A percentile compares a stretch with the other conserved stretches of the same genome.
Conservation (phyloP, 23 tunicate species). For the Oikopleura dioica region DNA sequence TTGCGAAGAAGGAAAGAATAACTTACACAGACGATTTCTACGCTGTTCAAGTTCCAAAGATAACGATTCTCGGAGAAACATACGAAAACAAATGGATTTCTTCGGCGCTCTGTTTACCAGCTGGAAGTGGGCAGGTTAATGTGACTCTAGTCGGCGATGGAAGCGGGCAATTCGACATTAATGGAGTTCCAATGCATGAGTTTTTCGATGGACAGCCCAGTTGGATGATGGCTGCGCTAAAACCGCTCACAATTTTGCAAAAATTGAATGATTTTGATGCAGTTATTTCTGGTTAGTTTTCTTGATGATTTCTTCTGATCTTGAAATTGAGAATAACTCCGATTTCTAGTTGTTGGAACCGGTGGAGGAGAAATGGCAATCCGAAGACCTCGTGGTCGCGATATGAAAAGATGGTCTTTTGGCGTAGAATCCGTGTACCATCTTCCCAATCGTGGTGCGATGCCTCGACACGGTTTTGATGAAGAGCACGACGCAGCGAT, state of each 20-base stretch:
- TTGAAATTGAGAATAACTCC: no score
- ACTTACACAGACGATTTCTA: background rate
- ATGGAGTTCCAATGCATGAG: background rate
- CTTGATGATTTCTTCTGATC: no score
- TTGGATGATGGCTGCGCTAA: background rate
- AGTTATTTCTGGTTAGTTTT: background rate
- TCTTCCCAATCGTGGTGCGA: background rate
- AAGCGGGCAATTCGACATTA: background rate
- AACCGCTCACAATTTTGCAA: background rate
- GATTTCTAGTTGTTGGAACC: no score
- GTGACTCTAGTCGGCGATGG: background rate
- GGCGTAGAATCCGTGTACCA: no score
- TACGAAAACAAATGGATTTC: background rate
- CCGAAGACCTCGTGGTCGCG: no score
- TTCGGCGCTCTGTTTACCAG: background rate
- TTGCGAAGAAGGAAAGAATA: background rate
- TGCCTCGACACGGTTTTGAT: background rate
- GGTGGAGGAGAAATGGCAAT: no score
- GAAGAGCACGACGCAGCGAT: background rate
- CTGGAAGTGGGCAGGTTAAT: background rate
- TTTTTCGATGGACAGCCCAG: background rate
- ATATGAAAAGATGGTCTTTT: no score
- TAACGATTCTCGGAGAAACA: background rate
- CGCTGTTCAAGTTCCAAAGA: background rate
- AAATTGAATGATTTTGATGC: background rate